phyloP scores from a whole-genome alignment of 2,888 invertebrate genomes.

The Steromphala cineraria region DNA sequence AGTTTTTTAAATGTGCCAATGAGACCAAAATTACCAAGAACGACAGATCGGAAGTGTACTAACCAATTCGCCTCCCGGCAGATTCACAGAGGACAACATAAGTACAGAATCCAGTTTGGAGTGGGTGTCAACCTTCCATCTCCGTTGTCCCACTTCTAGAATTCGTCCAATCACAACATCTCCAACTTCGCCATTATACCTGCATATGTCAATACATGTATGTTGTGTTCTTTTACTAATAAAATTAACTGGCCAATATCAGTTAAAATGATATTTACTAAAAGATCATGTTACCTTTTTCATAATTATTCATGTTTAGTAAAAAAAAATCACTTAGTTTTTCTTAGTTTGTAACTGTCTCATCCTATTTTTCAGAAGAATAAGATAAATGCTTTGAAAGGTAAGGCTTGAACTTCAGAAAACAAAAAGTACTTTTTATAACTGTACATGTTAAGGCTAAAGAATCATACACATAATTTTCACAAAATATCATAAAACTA shows the following conservation, averaged over 20 bases:
- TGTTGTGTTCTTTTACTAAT: too few species aligned
- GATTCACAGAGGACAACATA: constrained; percentile 92
- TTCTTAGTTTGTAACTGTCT: neutral
- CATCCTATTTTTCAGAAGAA: neutral
- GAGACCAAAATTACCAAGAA: too few species aligned
- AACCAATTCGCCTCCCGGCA: constrained; percentile 95
- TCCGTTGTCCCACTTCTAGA: constrained; percentile 90
- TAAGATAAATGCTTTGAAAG: too few species aligned
- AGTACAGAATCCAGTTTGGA: constrained; percentile 90
- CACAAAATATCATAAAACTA: too few species aligned
- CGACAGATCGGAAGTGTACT: constrained; percentile 24
- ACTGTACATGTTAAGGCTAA: too few species aligned
- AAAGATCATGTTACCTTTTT: too few species aligned
- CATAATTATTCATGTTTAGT: too few species aligned
- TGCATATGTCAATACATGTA: constrained; percentile 35
- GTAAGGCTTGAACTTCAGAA: neutral
- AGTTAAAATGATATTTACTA: too few species aligned
- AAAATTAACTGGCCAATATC: too few species aligned
- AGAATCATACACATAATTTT: too few species aligned
- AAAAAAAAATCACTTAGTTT: neutral
- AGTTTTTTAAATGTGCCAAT: too few species aligned
- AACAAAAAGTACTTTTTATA: too few species aligned
- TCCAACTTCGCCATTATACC: constrained; percentile 87
- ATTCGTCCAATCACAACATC: constrained; percentile 97
- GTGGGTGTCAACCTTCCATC: constrained; percentile 97